Percentiles rank a stretch among this genome's conserved stretches.
These are phyloP conservation scores for Acomys russatus DNA, from an alignment of 2,797 vertebrate species.

Conservation along the genomic window DNA sequence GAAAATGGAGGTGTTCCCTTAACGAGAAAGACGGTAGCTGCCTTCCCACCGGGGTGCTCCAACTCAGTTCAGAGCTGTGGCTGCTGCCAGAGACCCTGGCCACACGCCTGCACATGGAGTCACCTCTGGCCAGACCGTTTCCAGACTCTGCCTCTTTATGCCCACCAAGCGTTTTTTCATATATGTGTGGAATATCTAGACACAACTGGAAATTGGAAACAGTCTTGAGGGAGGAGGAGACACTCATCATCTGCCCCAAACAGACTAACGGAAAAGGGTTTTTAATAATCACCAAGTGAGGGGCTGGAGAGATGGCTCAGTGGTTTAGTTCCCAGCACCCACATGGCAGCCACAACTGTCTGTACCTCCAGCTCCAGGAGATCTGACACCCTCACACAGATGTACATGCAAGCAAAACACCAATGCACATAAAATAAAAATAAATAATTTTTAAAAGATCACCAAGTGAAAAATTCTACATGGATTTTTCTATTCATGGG, in stretches of 20 bases:
- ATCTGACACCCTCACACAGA: not conserved
- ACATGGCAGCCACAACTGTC: not conserved
- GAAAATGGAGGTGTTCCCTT: not conserved
- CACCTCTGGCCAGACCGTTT: not conserved
- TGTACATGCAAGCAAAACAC: not conserved
- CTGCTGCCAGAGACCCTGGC: not conserved
- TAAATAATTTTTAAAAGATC: not conserved
- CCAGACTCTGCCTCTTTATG: not conserved
- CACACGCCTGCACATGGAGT: not conserved
- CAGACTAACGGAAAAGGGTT: not conserved
- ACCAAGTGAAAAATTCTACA: slow-evolving; percentile 4
- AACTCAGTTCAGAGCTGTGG: too few species aligned
- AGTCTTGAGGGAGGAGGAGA: not conserved
- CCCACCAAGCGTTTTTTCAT: not conserved
- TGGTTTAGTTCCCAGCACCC: not conserved
- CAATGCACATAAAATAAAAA: not conserved
- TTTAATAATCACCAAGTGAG: slow-evolving; percentile 1
- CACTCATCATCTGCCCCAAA: not conserved
- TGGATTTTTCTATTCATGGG: slow-evolving; percentile 21
- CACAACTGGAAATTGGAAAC: slow-evolving; percentile 23
- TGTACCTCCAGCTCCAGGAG: not conserved
- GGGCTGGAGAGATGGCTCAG: not conserved
- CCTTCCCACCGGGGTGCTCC: too few species aligned
- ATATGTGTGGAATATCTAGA: not conserved
- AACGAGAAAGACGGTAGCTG: not conserved